Evolutionary conservation across 1,140 invertebrate species (phyloP), one percentile per base, ranked within the genome.

Genomic region (Cydia pomonella): DNA sequence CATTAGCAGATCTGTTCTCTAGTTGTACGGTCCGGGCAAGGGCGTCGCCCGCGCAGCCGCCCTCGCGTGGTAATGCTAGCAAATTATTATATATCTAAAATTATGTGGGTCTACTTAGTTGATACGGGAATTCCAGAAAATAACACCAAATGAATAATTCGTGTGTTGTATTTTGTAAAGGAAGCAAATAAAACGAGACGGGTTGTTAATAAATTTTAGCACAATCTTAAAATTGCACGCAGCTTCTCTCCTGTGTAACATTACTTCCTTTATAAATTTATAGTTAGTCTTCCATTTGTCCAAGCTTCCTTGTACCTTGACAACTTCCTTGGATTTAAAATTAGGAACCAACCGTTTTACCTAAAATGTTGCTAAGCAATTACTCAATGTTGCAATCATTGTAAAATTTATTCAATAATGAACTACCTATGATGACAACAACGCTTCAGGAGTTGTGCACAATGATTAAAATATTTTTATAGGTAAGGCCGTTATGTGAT

Each of bases 101-200:
- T 74, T 77, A 76, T 73, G 76, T 75, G 75, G 71, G 41, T 78
- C 75, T 77, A 75, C 73, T 79, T 75, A 77, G 73, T 79, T 77
- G 73, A 77, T 77, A 77, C 76, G 75, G 74, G 79, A 75, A 75
- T 77, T 77, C 82, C 78, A 79, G 76, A 80, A 82, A 79, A 89
- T 85, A 89, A 91, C 89, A 91, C 89, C 89, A 91, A 91, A 85
- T 83, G 83, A 84, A 86, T 80, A 23, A 23, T 23, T 84, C 78
- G 82, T 84, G 76, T 86, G 84, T 86, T 86, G 82, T 81, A 83
- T 83, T 85, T 82, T 82, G 21, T 85, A 85, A 83, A 81, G 76
- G 80, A 86, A 80, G 74, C 62, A 82, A 75, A 80, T 74, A 63
- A 75, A 79, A 44, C 29, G 75, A 76, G 72, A 74, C 76, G 80